Evolutionary conservation across 2,888 invertebrate species (phyloP).

Genomic region (Leptura quadrifasciata): DNA sequence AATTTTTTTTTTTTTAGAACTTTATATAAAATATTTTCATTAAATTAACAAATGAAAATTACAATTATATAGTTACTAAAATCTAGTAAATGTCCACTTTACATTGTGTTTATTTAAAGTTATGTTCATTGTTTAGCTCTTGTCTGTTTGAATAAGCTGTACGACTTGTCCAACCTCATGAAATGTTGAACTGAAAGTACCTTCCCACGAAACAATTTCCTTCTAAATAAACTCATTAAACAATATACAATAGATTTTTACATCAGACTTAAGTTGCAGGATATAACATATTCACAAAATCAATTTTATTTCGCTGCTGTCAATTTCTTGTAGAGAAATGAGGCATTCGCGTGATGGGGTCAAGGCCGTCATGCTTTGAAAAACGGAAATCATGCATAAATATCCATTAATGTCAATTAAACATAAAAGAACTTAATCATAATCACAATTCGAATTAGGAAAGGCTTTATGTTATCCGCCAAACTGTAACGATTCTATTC

Average conservation of each 20-base stretch:
- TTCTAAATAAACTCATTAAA: slow-evolving; percentile 15
- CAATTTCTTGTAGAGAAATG: slow-evolving; percentile 35
- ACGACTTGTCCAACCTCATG: background rate
- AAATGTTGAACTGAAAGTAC: slow-evolving; percentile 10
- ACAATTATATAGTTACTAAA: background rate
- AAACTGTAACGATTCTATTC: slow-evolving; percentile 38
- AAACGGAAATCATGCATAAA: slow-evolving; percentile 57
- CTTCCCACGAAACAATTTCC: slow-evolving; percentile 27
- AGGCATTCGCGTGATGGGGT: slow-evolving; percentile 51
- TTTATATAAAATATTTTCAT: too few species aligned
- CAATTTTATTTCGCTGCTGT: slow-evolving; percentile 34
- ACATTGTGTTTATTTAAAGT: background rate
- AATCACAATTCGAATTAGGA: slow-evolving; percentile 37
- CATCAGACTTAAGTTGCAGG: slow-evolving; percentile 12
- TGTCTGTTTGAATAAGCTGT: background rate
- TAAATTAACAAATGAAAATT: too few species aligned
- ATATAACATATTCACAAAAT: slow-evolving; percentile 31
- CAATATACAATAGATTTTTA: background rate
- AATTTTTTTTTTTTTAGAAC: too few species aligned
- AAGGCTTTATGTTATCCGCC: slow-evolving; percentile 42
- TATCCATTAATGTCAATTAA: slow-evolving; percentile 57
- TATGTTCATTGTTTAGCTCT: background rate
- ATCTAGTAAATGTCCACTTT: background rate
- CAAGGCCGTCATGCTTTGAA: slow-evolving; percentile 48
- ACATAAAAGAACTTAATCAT: slow-evolving; percentile 44